Evolutionary conservation across 2,113 vertebrate genomes (phyloP), one percentile per base, ranked within the genome.

Genomic region (Nibea coibor): DNA sequence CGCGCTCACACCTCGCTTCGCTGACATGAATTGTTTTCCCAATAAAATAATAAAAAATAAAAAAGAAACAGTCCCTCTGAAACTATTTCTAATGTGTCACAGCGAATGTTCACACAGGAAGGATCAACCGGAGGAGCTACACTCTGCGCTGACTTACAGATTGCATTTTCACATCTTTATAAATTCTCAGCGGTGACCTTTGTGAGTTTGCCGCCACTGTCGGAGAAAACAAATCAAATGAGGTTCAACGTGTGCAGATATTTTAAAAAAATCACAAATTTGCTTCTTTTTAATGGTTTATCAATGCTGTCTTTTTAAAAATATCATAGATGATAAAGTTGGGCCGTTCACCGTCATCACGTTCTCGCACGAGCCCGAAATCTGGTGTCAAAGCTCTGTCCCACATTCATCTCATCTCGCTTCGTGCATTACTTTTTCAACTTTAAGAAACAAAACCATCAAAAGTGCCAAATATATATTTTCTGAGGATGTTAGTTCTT

Each of bases 51-150:
- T 39, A 72, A 58, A 63, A 70, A 57, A 56, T 3, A 3, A 53
- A 11, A 53, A n/a, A n/a, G 70, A 48, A 67, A 59, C 11, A 48
- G 22, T 65, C 50, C 64, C 56, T 64, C 28, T 70, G 67, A 88
- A 87, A 91, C 73, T 76, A 90, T 39, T 81, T 73, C 64, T 65
- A 58, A 90, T 80, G 72, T 91, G 89, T 91, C 88, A 81, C 75
- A 24, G 26, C 4, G 43, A 58, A 80, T 75, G 58, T 82, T 89
- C 77, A 89, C 84, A 86, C 59, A 2, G 26, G 7, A 43, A 75
- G 35, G 73, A 85, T 91, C 85, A 79, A 83, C 58, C 42, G 5
- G 35, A 9, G 24, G n/a, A 72, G 48, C 35, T 69, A 75, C 35
- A 9, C 84, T 69, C 66, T 22, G 70, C 47, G 53, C 35, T 56